These are phyloP conservation scores for Gobius niger DNA, from an alignment of 2,113 vertebrate genomes.

Conservation along the genomic window DNA sequence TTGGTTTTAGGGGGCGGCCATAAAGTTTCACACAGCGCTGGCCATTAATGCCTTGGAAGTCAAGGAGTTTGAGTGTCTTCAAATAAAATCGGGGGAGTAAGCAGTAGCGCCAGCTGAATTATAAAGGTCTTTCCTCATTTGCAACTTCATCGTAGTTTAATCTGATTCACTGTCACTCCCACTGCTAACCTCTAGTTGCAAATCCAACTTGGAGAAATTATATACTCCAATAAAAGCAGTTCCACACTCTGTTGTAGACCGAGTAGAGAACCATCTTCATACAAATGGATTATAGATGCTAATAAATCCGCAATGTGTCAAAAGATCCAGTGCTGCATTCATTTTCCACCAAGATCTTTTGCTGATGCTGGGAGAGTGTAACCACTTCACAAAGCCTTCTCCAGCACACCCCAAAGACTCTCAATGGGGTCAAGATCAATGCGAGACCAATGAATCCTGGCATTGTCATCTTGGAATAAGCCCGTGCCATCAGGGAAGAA, in stretches of 20 bases:
- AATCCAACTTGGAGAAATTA: neutral
- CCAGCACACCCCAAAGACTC: too few species aligned
- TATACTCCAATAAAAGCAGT: neutral
- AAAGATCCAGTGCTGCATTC: too few species aligned
- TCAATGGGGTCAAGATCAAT: too few species aligned
- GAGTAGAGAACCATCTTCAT: neutral
- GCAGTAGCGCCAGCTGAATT: slow-evolving; percentile 6
- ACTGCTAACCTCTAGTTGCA: neutral
- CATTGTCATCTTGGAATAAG: too few species aligned
- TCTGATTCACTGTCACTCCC: slow-evolving; percentile 5
- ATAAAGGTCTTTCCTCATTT: slow-evolving; percentile 12
- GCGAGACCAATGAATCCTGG: too few species aligned
- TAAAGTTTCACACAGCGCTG: slow-evolving; percentile 32
- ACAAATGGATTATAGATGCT: neutral
- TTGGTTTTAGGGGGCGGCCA: slow-evolving; percentile 39
- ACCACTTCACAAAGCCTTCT: too few species aligned
- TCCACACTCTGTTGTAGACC: neutral
- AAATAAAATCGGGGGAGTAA: neutral
- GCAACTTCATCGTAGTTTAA: slow-evolving; percentile 23
- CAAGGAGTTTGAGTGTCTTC: slow-evolving; percentile 33
- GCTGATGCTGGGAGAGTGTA: too few species aligned
- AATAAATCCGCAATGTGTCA: neutral
- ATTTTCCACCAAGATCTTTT: neutral
- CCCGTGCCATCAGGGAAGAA: too few species aligned
- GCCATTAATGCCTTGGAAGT: slow-evolving; percentile 13